Evolutionary conservation across 1,140 invertebrate species (phyloP).

Genomic region (Orussus abietinus): DNA sequence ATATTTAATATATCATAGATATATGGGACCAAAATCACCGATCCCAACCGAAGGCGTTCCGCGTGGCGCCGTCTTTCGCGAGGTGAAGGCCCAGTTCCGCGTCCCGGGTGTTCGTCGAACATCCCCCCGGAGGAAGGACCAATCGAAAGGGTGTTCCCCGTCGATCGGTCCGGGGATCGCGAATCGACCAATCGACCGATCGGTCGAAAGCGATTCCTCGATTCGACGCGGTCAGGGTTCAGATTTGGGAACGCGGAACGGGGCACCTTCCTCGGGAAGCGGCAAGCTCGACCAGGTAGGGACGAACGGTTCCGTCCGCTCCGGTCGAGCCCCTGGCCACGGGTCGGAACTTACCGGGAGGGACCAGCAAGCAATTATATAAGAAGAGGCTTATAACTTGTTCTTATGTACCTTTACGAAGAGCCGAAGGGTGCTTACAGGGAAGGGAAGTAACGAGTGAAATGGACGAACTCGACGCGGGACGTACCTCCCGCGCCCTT

Average conservation of each 20-base stretch:
- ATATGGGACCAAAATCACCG: slow-evolving; percentile 82
- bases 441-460: slow-evolving; percentile 53
- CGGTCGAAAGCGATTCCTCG: no score
- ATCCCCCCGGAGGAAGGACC: no score
- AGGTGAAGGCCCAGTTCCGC: no score
- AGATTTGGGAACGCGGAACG: slow-evolving; percentile 35
- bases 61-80: no score
- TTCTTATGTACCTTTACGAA: slow-evolving; percentile 30
- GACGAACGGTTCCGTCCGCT: slow-evolving; percentile 43
- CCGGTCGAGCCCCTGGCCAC: slow-evolving; percentile 18
- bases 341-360: slow-evolving; percentile 23
- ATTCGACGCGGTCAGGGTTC: no score
- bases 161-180: no score
- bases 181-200: no score
- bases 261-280: neutral
- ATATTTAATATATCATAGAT: slow-evolving; percentile 90
- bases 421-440: slow-evolving; percentile 42
- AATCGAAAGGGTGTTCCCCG: no score
- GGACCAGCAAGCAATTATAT: slow-evolving; percentile 49
- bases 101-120: no score
- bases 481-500: slow-evolving; percentile 50
- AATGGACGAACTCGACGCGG: slow-evolving; percentile 46
- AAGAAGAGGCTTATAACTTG: slow-evolving; percentile 34
- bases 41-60: slow-evolving; percentile 64
- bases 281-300: slow-evolving; percentile 19